These are phyloP conservation scores for Cloeon dipterum DNA, from an alignment of 2,888 invertebrate species.

Conservation along the genomic window DNA sequence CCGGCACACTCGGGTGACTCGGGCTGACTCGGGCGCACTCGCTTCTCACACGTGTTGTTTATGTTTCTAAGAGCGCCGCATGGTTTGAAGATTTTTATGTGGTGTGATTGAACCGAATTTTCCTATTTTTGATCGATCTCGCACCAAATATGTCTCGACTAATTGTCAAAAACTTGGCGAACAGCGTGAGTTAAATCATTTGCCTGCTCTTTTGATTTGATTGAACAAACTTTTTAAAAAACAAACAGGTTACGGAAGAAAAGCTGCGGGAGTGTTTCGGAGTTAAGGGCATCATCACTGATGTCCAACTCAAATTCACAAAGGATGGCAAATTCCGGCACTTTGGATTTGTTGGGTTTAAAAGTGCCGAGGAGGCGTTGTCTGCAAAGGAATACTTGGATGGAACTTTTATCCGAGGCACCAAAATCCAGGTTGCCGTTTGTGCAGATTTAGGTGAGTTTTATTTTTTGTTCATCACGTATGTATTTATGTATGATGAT, in stretches of 20 bases:
- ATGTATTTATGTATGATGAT: not conserved
- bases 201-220: not conserved
- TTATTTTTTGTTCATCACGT: not conserved
- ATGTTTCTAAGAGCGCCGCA: too few species aligned
- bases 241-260: constrained; percentile 47
- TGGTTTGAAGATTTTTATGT: too few species aligned
- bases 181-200: constrained; percentile 34
- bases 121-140: too few species aligned
- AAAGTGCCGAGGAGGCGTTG: constrained; percentile 53
- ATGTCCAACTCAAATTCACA: constrained; percentile 81
- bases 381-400: constrained; percentile 58
- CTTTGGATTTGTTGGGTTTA: constrained; percentile 85
- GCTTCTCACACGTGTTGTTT: too few species aligned
- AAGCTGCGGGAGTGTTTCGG: constrained; percentile 53
- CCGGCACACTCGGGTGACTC: too few species aligned
- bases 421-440: constrained; percentile 52
- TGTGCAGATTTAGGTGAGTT: constrained; percentile 40
- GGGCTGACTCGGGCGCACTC: too few species aligned
- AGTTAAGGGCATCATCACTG: constrained; percentile 68
- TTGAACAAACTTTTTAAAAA: too few species aligned
- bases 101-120: too few species aligned
- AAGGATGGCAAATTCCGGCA: constrained; percentile 76
- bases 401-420: constrained; percentile 63
- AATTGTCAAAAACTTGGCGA: constrained; percentile 77
- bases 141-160: constrained; percentile 71